Evolutionary conservation across 1,140 invertebrate species (phyloP).

Genomic region (Bombus vancouverensis): DNA sequence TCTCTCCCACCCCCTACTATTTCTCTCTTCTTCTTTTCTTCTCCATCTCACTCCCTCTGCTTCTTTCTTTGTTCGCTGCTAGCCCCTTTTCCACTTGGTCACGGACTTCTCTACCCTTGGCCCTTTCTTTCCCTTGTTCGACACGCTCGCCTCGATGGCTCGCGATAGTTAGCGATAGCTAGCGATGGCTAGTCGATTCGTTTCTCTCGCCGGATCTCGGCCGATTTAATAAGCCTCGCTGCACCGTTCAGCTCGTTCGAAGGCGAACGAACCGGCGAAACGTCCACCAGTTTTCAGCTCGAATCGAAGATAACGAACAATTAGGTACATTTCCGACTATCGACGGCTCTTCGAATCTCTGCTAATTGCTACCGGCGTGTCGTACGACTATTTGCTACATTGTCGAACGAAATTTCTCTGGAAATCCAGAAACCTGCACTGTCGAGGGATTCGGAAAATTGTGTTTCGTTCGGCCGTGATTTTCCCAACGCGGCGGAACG

Average conservation of each 20-base stretch:
- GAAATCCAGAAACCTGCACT: too few species aligned
- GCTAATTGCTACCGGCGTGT: neutral
- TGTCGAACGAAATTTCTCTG: too few species aligned
- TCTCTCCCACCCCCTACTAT: neutral
- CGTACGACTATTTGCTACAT: too few species aligned
- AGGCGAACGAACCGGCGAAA: neutral
- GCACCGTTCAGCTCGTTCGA: neutral
- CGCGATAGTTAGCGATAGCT: neutral
- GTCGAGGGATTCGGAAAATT: too few species aligned
- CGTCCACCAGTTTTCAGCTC: neutral
- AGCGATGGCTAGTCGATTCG: slow-evolving; percentile 1
- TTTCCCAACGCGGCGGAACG: too few species aligned
- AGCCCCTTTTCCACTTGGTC: neutral
- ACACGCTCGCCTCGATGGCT: neutral
- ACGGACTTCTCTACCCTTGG: neutral
- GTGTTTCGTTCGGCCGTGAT: too few species aligned
- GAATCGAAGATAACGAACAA: neutral
- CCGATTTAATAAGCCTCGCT: neutral
- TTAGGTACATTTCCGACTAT: neutral
- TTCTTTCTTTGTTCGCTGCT: neutral
- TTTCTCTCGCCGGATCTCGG: too few species aligned
- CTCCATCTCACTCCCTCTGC: neutral
- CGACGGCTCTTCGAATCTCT: neutral
- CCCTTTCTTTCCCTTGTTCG: neutral
- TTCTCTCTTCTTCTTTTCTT: neutral